These are phyloP conservation scores for Hypsopygia costalis DNA, from an alignment of 2,888 invertebrate genomes.

Conservation along the genomic window DNA sequence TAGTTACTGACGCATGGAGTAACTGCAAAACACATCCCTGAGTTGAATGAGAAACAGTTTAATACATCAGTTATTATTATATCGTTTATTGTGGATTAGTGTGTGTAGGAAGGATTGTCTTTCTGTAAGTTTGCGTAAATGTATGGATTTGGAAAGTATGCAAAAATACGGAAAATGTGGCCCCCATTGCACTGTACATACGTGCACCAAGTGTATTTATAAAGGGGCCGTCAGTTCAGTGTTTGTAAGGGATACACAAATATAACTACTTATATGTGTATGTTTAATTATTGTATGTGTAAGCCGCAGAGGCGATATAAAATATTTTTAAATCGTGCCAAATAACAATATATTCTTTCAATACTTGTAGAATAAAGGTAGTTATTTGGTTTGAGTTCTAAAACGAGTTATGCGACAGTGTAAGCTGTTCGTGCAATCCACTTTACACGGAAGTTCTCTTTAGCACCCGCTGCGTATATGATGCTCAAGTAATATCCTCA, in stretches of 20 bases:
- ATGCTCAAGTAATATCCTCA: no score
- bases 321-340: conserved; percentile 32
- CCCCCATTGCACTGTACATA: conserved; percentile 61
- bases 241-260: conserved; percentile 56
- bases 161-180: conserved; percentile 2
- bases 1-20: conserved; percentile 36
- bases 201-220: conserved; percentile 59
- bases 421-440: no score
- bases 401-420: not conserved
- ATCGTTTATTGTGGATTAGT: conserved; percentile 16
- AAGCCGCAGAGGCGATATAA: conserved; percentile 57
- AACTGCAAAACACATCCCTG: conserved; percentile 44
- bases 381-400: conserved; percentile 8
- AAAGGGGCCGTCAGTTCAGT: conserved; percentile 27
- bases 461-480: no score
- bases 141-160: not conserved
- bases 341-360: conserved; percentile 20
- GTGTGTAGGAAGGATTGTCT: conserved; percentile 6
- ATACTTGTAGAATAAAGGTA: conserved; percentile 2
- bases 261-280: conserved; percentile 26
- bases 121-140: conserved; percentile 13
- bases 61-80: conserved; percentile 68
- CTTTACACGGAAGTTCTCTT: no score
- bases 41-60: conserved; percentile 64
- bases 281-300: conserved; percentile 39